A percentile compares a stretch with the other conserved stretches of the same genome.
These are phyloP conservation scores for Platorchestia sp. DNA, from an alignment of 1,140 invertebrate species.

Conservation along the genomic window DNA sequence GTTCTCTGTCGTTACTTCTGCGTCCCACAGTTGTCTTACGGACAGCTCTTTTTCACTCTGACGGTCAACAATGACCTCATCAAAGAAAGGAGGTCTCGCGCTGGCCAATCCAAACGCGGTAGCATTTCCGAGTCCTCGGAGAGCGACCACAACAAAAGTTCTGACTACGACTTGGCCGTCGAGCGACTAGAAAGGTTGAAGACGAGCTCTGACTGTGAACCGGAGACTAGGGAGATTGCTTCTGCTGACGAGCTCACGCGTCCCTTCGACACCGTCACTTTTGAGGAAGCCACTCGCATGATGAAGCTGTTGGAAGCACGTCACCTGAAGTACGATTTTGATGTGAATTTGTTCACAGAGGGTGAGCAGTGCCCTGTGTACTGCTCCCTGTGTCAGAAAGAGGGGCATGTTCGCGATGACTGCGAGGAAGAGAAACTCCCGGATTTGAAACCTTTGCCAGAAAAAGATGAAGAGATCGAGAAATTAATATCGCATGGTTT, in stretches of 20 bases:
- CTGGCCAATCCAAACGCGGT: background rate
- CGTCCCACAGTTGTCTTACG: conserved; percentile 26
- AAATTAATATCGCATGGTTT: background rate
- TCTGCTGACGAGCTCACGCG: conserved; percentile 33
- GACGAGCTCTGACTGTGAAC: conserved; percentile 61
- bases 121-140: background rate
- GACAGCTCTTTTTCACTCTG: conserved; percentile 41
- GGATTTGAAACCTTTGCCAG: conserved; percentile 70
- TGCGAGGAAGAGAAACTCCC: conserved; percentile 75
- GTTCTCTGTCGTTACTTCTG: conserved; percentile 10
- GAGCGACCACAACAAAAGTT: background rate
- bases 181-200: background rate
- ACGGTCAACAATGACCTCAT: background rate
- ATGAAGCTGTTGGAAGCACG: background rate
- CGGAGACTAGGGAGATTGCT: conserved; percentile 59
- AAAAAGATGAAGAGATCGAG: conserved; percentile 51
- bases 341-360: conserved; percentile 59
- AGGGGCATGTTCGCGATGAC: conserved; percentile 74
- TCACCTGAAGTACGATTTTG: conserved; percentile 56
- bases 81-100: background rate
- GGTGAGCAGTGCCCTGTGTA: conserved; percentile 71
- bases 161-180: conserved; percentile 40
- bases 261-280: conserved; percentile 8
- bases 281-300: conserved; percentile 25
- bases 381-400: conserved; percentile 74